A percentile compares a stretch with the other conserved stretches of the same genome.
Conservation (phyloP, 2,888 invertebrate species). For the Auanema freiburgensis region DNA sequence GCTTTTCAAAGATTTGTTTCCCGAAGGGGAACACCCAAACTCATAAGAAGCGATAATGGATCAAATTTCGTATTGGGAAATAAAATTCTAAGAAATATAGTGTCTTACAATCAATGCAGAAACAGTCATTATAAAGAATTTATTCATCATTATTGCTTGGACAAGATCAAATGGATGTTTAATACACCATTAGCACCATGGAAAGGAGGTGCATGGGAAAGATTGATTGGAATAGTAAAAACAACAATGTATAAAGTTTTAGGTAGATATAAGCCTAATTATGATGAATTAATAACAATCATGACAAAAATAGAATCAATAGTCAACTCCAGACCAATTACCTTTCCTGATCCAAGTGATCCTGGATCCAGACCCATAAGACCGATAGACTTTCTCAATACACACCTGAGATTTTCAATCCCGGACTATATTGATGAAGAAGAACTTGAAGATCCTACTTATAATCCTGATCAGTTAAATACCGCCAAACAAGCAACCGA, state of each 20-base stretch:
- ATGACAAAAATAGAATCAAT: constrained; percentile 7
- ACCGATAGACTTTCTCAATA: constrained; percentile 5
- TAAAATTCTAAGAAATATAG: too few species aligned
- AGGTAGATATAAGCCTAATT: neutral
- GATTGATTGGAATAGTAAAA: constrained; percentile 1
- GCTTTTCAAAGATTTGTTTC: constrained; percentile 3
- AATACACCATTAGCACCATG: too few species aligned
- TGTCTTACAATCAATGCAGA: too few species aligned
- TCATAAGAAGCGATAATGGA: constrained; percentile 1
- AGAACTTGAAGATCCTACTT: too few species aligned
- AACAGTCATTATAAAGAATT: too few species aligned
- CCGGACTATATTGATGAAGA: too few species aligned
- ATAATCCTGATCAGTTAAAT: too few species aligned
- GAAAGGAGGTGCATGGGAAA: too few species aligned
- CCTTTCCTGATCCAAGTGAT: neutral
- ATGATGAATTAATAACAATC: neutral
- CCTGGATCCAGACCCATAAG: neutral
- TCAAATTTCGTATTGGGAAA: constrained; percentile 2
- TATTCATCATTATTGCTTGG: constrained; percentile 1
- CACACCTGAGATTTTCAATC: too few species aligned
- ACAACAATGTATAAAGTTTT: neutral
- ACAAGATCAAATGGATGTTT: too few species aligned
- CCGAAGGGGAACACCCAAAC: constrained; percentile 1
- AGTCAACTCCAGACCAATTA: constrained; percentile 4
- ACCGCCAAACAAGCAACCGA: too few species aligned